Base-by-base conservation (phyloP, 2,888 invertebrate genomes). In the Nomada fabriciana region DNA sequence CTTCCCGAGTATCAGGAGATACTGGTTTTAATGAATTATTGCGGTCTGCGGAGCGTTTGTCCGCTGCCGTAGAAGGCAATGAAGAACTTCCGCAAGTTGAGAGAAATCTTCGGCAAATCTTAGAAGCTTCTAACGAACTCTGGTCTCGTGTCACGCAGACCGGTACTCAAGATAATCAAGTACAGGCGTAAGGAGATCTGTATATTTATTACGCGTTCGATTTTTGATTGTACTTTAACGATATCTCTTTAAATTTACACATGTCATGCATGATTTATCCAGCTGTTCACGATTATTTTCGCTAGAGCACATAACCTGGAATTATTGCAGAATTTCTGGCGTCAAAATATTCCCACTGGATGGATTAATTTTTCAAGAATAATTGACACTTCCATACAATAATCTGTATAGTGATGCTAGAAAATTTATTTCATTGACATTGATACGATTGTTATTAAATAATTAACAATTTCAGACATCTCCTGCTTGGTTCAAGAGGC, bases 41-140 rank as follows among this genome's bases (percentile, higher is more conserved):
- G 75, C 97, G 98, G 93, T 97, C 98, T 94, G 98, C 99, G 13
- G 98, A 99, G 92, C 98, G 98, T 93, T 95, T 99, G 81, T 97
- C 98, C 0, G 97, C 97, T 83, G 98, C 98, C 93, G 97, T 98
- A 20, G 97, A 97, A 94, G 97, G 97, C 84, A 97, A 97, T 90
- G 97, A 97, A 86, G 98, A 98, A 90, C 93, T 97, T 76, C 97
- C 97, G 11, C 96, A 97, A 92, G 98, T 99, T 3, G 98, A 98
- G 91, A 95, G 99, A 82, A 98, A 98, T 83, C 94, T 99, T 71
- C 96, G 97, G 18, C 99, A 99, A 94, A 97, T 99, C 61, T 94
- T 98, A 64, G 98, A 99, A 92, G 98, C 98, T 13, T 98, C 98
- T 0, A 97, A 98, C 90, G 97, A 98, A 92, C 94, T 99, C 52